Evolutionary conservation across 2,113 vertebrate species (phyloP), one percentile per base, ranked within the genome.

Genomic region (Apteryx owenii): DNA sequence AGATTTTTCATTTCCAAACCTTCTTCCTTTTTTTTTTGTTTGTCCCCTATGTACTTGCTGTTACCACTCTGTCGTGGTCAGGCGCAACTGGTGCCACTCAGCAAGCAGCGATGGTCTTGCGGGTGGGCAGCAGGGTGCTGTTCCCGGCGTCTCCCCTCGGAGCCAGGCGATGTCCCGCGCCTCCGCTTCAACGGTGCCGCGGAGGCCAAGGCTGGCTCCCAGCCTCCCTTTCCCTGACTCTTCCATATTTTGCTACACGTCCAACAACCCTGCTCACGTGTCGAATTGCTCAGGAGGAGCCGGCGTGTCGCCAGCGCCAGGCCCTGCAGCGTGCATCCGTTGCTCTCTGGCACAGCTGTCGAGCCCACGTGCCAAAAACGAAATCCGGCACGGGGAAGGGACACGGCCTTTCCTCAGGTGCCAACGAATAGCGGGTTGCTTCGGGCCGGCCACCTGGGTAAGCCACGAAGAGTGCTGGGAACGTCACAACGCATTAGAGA

Each of bases 21-120:
- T 85, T n/a, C 40, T 2, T 8, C 0, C 44, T 16, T 46, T 46
- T 16, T 46, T 46, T 62, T 64, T 54, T 1, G 1, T 3, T 56
- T 75, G 72, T 72, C 53, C 72, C 46, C 17, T 48, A 48, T 48
- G 46, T 19, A 48, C 46, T 46, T 46, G 44, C 44, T 46, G 44
- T 46, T 16, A 46, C 46, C 19, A 18, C 46, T 19, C 46, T 19
- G 17, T 12, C 12, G 17, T 4, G 46, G 46, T 48, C 46, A 19
- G 46, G 18, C 18, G 13, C 7, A 28, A 42, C 42, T 42, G 28
- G 11, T 15, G 29, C 33, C 42, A 22, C 28, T 7, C 20, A 46
- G 54, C 25, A 29, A 29, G 28, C 29, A 58, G 54, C 13, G 13
- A 58, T 31, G 42, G 46, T 42, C 66, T 48, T 42, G 66, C 31